Base-by-base conservation (phyloP, 2,113 vertebrate species). In the Eulacestoma nigropectus region DNA sequence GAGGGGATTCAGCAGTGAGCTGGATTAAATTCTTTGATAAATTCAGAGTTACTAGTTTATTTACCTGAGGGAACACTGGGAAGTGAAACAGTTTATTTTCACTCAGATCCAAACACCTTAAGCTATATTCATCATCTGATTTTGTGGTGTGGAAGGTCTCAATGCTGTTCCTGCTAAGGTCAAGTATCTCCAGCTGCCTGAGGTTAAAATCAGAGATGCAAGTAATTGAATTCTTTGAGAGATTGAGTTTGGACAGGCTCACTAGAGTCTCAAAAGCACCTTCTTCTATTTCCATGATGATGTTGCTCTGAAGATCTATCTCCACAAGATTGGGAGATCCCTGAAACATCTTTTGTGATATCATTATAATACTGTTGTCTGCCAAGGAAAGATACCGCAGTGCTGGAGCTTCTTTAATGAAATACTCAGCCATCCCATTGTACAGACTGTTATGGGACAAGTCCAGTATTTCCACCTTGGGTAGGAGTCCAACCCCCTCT, bases 161-260 rank as follows among this genome's bases (percentile, higher is more conserved):
- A 13, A 99, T 95, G 95, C 99, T 99, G 94, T 99, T 99, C 84
- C 98, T 98, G 96, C 99, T 99, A 35, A 99, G 98, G 92, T 99
- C 99, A 4, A 99, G 97, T 64, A 98, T 93, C 56, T 91, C 96
- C 63, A 99, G 94, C 55, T 98, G 98, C 37, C 52, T 97, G 29
- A 99, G 98, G 80, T 99, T 99, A 86, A 99, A 99, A 97, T 99
- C 98, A 0, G 98, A 98, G 95, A 99, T 99, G 97, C 99, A 99
- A 13, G 98, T 98, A 95, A 99, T 99, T 7, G 99, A 99, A 90
- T 99, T 99, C 93, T 98, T 98, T 85, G 99, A 99, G 83, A 99
- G 97, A 50, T 99, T 99, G 10, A 99, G 99, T 67, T 98, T 98
- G 15, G 97, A 97, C 77, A 99, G 98, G 73, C 72, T 88, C 37